These are phyloP conservation scores for Merodon equestris DNA, from an alignment of 2,888 invertebrate species.

Conservation along the genomic window DNA sequence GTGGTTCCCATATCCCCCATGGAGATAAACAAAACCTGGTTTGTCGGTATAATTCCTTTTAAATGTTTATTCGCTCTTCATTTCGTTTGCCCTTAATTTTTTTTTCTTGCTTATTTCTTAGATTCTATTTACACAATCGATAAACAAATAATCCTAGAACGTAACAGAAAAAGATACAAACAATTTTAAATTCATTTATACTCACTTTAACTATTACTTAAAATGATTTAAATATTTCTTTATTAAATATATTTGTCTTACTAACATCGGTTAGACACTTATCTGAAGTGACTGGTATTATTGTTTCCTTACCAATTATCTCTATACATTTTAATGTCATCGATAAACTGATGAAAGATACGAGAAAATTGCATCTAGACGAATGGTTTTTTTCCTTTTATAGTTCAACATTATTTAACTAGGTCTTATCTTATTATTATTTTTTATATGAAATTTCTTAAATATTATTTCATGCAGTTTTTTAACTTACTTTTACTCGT, in stretches of 20 bases:
- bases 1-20: no score
- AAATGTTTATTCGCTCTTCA: constrained; percentile 40
- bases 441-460: constrained; percentile 6
- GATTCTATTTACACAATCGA: constrained; percentile 16
- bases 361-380: constrained; percentile 29
- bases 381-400: constrained; percentile 8
- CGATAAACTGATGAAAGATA: constrained; percentile 37
- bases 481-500: constrained; percentile 16
- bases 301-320: constrained; percentile 28
- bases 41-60: constrained; percentile 32
- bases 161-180: constrained; percentile 34
- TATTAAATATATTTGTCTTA: constrained; percentile 14
- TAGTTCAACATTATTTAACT: constrained; percentile 32
- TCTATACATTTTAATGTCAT: constrained; percentile 35
- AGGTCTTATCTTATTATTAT: constrained; percentile 12
- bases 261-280: constrained; percentile 48
- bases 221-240: background rate
- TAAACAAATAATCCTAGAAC: constrained; percentile 48
- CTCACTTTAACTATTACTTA: constrained; percentile 1
- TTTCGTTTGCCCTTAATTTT: constrained; percentile 10
- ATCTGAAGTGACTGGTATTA: constrained; percentile 51
- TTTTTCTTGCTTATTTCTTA: no score
- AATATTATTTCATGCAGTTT: constrained; percentile 11
- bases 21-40: background rate
- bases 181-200: constrained; percentile 25